Base-by-base conservation (phyloP, 1,140 invertebrate genomes). In the Drosophila triauraria region DNA sequence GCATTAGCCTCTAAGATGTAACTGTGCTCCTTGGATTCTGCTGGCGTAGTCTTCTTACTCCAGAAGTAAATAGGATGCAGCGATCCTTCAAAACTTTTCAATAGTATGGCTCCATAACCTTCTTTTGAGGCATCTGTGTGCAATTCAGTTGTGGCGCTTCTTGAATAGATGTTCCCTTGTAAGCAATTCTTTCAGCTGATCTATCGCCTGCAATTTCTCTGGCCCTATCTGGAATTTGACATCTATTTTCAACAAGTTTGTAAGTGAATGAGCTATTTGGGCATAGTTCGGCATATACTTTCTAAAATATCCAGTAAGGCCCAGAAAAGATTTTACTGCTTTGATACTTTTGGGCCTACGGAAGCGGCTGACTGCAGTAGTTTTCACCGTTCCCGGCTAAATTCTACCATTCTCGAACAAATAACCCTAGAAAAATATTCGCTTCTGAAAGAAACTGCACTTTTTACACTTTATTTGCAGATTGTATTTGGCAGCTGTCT, bases 11-110 rank as follows among this genome's bases (percentile, higher is more conserved):
- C 27, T 12, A 59, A 6, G 6, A 61, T 32, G 30, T 40, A 61
- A 38, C 58, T 61, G 17, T 38, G 30, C n/a, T 47, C 7, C 17
- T 61, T 61, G 13, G 32, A 60, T 15, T 48, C 30, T 2, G n/a
- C 27, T 5, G 12, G 3, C 12, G 44, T 25, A 8, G 44, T 60
- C 30, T n/a, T 47, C n/a, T 60, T 40, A 20, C 30, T 53, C 17
- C 30, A 47, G 20, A 48, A 60, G 17, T 32, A 60, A 17, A 60
- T 17, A 9, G 58, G 12, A 23, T 60, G 44, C 3, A 35, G 32
- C 15, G 9, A 38, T 38, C 5, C 59, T 3, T 50, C 32, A 6
- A 50, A 61, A 17, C 9, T 48, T 8, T 50, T 23, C 13, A 50
- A 12, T 30, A 60, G n/a, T 8, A 48, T 32, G 4, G 32, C 44